A percentile compares a stretch with the other conserved stretches of the same genome.
Evolutionary conservation across 2,113 vertebrate genomes (phyloP).

Genomic region (Nyctibius bracteatus): DNA sequence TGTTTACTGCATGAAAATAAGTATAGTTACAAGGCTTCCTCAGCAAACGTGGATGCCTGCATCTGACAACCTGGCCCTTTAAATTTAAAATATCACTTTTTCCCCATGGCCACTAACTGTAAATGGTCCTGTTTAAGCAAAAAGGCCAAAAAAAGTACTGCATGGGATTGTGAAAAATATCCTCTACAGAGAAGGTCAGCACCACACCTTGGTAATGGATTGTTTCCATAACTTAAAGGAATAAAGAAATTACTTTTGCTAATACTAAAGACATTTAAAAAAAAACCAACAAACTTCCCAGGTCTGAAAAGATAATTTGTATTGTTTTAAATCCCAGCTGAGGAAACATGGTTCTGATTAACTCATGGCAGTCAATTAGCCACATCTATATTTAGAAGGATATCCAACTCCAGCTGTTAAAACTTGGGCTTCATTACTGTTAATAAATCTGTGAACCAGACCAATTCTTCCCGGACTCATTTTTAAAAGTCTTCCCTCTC

Average conservation of each 20-base stretch:
- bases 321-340: slow-evolving; percentile 39
- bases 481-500: background rate
- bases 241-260: background rate
- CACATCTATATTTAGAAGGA: slow-evolving; percentile 42
- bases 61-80: background rate
- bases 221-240: background rate
- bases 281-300: background rate
- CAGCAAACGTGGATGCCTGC: background rate
- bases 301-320: slow-evolving; percentile 23
- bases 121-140: background rate
- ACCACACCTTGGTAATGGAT: background rate
- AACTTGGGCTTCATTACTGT: slow-evolving; percentile 15
- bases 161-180: background rate
- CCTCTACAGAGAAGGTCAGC: background rate
- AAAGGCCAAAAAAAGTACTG: background rate
- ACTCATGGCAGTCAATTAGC: slow-evolving; percentile 30
- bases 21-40: background rate
- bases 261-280: background rate
- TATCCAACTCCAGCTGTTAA: slow-evolving; percentile 29
- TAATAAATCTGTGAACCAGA: slow-evolving; percentile 32
- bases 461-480: background rate
- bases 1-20: slow-evolving; percentile 9
- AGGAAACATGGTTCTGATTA: slow-evolving; percentile 31
- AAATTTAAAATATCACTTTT: slow-evolving; percentile 16
- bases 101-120: background rate